phyloP scores from a whole-genome alignment of 2,113 vertebrate genomes.

The Malaclemys terrapin region DNA sequence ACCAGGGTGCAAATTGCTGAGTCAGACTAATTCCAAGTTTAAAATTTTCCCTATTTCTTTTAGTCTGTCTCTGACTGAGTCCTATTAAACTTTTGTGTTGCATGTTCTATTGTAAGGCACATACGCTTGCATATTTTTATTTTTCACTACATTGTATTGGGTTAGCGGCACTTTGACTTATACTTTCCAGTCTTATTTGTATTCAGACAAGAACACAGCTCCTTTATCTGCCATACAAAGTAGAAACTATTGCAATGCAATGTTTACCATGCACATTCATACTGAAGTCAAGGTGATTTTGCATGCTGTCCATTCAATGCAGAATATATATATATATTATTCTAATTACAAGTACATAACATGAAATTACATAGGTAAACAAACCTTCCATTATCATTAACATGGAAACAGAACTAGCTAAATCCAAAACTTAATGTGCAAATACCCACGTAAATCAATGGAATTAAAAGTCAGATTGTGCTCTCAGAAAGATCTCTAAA shows the following conservation, averaged over 20 bases:
- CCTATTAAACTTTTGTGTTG: background rate
- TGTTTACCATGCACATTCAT: background rate
- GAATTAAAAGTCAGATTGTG: accelerated
- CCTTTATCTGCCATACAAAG: background rate
- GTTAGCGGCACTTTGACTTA: background rate
- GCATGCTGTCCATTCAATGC: background rate
- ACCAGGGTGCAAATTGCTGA: background rate
- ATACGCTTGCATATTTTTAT: background rate
- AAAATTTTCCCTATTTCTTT: conserved; percentile 11
- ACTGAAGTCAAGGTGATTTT: background rate
- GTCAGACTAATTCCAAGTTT: background rate
- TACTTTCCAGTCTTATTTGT: background rate
- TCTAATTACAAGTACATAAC: background rate
- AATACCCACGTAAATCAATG: conserved; percentile 3
- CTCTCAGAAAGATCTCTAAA: conserved; percentile 5
- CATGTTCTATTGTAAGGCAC: background rate
- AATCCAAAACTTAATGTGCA: background rate
- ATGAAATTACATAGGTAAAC: background rate
- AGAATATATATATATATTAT: background rate
- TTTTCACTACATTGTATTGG: background rate
- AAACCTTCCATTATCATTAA: conserved; percentile 10
- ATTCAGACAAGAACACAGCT: background rate
- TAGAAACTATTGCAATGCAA: background rate
- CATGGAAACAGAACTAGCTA: background rate
- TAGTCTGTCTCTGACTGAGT: accelerated